phyloP scores from a whole-genome alignment of 1,140 invertebrate genomes.

The Drosophila quadrilineata region DNA sequence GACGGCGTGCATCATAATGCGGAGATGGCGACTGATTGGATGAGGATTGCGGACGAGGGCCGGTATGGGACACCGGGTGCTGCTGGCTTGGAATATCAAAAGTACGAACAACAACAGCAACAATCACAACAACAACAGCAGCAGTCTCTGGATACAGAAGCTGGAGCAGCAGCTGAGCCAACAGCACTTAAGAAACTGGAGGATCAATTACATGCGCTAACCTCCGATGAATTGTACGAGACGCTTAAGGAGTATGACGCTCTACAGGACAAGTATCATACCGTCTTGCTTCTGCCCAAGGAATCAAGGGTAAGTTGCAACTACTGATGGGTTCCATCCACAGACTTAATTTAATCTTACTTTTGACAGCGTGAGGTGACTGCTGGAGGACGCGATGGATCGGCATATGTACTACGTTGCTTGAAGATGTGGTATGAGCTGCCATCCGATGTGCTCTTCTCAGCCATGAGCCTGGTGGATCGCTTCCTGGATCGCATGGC shows the following conservation, averaged over 20 bases:
- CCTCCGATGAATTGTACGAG: conserved; percentile 82
- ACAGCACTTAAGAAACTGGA: conserved; percentile 55
- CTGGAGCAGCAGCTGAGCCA: conserved; percentile 46
- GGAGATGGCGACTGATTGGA: conserved; percentile 81
- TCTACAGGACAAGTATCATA: conserved; percentile 87
- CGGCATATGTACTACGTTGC: conserved; percentile 89
- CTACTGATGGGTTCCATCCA: background rate
- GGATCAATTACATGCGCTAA: conserved; percentile 62
- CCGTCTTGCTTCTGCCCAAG: conserved; percentile 84
- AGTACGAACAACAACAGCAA: conserved; percentile 69
- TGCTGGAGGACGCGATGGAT: conserved; percentile 87
- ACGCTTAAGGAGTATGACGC: conserved; percentile 86
- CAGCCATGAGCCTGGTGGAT: conserved; percentile 89
- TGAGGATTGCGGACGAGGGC: conserved; percentile 80
- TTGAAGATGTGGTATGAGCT: conserved; percentile 92
- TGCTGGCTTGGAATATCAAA: conserved; percentile 81
- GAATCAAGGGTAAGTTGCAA: conserved; percentile 82
- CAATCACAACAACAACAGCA: conserved; percentile 42
- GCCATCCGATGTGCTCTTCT: conserved; percentile 88
- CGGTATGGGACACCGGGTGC: conserved; percentile 81
- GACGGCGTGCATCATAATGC: conserved; percentile 50
- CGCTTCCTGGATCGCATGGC: conserved; percentile 88
- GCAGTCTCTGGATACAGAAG: conserved; percentile 48
- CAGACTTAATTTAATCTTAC: conserved; percentile 28
- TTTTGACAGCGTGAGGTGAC: conserved; percentile 85